Evolutionary conservation across 2,113 vertebrate genomes (phyloP).

Genomic region (Odocoileus virginianus): DNA sequence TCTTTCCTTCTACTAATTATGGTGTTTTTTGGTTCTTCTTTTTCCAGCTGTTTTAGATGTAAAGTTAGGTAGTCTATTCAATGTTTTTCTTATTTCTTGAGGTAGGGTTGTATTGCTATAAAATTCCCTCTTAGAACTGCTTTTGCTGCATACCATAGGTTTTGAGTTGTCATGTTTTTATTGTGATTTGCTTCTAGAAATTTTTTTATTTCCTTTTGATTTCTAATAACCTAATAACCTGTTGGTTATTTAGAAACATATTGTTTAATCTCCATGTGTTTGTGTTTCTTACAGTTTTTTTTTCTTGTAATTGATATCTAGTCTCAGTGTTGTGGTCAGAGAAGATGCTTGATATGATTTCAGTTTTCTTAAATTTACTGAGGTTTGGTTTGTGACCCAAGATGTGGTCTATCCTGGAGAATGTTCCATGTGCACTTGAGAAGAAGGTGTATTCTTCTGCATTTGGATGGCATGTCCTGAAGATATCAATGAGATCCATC

Average conservation of each 20-base stretch:
- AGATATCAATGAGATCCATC: neutral
- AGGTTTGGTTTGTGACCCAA: neutral
- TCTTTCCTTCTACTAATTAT: no score
- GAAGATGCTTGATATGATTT: neutral
- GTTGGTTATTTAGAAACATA: neutral
- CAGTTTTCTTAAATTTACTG: neutral
- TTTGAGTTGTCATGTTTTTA: neutral
- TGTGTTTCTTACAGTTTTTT: neutral
- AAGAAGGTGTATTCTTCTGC: neutral
- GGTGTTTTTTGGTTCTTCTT: no score
- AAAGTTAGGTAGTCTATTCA: no score
- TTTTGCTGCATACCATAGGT: neutral
- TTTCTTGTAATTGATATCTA: neutral
- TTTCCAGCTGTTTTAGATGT: no score
- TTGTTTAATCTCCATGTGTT: neutral
- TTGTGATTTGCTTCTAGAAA: neutral
- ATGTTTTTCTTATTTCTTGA: neutral
- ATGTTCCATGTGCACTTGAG: neutral
- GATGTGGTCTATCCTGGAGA: neutral
- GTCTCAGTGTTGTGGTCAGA: neutral
- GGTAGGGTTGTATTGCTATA: neutral
- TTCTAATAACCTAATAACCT: neutral
- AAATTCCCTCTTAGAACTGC: neutral
- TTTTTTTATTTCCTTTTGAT: neutral
- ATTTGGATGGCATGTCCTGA: neutral